Percentiles rank a stretch among this genome's conserved stretches.
Conservation (phyloP, 2,113 vertebrate species). For the Gopherus flavomarginatus region DNA sequence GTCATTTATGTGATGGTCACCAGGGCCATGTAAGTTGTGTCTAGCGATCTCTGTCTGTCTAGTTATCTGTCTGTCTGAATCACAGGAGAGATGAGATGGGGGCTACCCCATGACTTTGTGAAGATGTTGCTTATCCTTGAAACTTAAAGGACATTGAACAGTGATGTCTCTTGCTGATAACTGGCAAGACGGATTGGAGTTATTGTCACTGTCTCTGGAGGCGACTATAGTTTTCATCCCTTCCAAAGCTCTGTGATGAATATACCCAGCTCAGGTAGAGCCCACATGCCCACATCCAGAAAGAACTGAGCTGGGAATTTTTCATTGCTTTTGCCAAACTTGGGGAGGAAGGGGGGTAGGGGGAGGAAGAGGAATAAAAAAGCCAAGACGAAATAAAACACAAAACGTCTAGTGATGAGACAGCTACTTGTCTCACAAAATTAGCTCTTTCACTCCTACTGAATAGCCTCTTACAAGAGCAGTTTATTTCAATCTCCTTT, state of each 20-base stretch:
- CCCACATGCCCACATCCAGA: background rate
- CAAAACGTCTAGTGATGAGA: background rate
- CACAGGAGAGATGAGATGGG: background rate
- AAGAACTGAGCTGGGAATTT: background rate
- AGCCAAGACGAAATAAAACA: background rate
- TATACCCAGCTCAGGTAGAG: background rate
- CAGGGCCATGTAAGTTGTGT: background rate
- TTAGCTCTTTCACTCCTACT: constrained; percentile 25
- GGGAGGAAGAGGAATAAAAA: background rate
- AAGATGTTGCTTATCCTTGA: background rate
- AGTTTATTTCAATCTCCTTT: constrained; percentile 34
- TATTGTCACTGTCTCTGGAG: background rate
- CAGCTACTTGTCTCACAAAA: constrained; percentile 13
- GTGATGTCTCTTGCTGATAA: background rate
- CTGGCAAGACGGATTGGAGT: background rate
- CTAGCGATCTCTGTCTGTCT: background rate
- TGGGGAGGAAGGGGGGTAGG: background rate
- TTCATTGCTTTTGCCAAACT: background rate
- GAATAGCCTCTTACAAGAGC: constrained; percentile 17
- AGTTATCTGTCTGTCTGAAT: fast-evolving
- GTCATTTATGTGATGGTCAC: background rate
- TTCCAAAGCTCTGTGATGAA: background rate
- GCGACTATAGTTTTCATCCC: background rate
- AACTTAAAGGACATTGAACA: background rate
- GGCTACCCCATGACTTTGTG: background rate